Conservation (phyloP, 2,797 vertebrate genomes). For the Darevskia mixta region DNA sequence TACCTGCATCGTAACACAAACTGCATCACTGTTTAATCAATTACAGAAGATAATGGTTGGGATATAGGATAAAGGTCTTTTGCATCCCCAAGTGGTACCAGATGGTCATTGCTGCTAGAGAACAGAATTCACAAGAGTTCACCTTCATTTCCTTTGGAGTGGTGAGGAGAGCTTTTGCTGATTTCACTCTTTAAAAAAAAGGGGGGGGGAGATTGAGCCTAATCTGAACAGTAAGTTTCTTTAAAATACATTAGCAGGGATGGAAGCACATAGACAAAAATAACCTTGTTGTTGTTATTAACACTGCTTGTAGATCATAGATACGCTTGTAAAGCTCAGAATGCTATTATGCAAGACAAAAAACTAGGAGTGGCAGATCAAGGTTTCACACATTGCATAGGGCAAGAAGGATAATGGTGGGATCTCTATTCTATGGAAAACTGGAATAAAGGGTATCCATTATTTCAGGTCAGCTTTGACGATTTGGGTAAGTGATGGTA, state of each 20-base stretch:
- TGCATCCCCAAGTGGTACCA: accelerated
- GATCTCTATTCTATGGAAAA: not conserved
- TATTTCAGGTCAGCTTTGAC: not conserved
- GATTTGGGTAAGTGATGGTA: not conserved
- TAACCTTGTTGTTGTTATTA: not conserved
- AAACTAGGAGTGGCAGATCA: not conserved
- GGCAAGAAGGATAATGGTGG: not conserved
- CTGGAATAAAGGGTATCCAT: not conserved
- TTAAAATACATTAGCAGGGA: not conserved
- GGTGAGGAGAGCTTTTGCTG: too few species aligned
- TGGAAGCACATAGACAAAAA: not conserved
- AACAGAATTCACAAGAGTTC: not conserved
- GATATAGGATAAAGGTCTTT: not conserved
- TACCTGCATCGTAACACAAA: not conserved
- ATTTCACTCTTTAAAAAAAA: not conserved
- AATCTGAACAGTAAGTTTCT: not conserved
- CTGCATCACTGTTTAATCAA: not conserved
- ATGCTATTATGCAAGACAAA: not conserved
- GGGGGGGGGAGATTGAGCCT: not conserved
- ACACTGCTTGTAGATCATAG: not conserved
- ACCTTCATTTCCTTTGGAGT: not conserved
- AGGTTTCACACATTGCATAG: not conserved
- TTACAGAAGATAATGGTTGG: not conserved
- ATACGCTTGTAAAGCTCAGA: not conserved
- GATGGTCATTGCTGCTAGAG: not conserved